Evolutionary conservation across 2,113 vertebrate species (phyloP).

Genomic region (Rafetus swinhoei): DNA sequence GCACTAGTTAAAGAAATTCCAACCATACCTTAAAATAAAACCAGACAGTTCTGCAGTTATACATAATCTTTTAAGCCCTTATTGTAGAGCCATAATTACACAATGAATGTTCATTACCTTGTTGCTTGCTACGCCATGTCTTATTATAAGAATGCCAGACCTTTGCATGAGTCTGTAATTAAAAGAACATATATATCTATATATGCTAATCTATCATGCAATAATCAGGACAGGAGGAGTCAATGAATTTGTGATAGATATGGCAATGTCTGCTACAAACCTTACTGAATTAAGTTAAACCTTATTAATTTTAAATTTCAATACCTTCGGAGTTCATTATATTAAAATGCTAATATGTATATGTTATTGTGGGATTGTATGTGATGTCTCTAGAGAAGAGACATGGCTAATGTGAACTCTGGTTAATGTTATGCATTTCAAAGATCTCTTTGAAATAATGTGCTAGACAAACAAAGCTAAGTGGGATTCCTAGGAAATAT

Average conservation of each 20-base stretch:
- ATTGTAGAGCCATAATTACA: not conserved
- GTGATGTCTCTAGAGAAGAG: not conserved
- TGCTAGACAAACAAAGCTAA: not conserved
- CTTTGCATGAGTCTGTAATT: slow-evolving; percentile 86
- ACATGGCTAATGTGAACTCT: not conserved
- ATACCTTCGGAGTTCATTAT: not conserved
- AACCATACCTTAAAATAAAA: slow-evolving; percentile 81
- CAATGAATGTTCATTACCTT: slow-evolving; percentile 77
- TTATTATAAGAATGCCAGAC: slow-evolving; percentile 92
- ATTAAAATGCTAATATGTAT: not conserved
- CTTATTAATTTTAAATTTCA: not conserved
- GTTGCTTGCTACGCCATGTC: slow-evolving; percentile 87
- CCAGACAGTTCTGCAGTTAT: not conserved
- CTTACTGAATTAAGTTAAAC: not conserved
- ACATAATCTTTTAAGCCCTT: not conserved
- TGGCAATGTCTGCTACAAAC: not conserved
- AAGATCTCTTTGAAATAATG: not conserved
- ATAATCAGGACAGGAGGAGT: not conserved
- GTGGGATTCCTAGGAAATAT: not conserved
- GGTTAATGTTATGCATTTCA: not conserved
- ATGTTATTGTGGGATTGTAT: not conserved
- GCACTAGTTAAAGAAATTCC: slow-evolving; percentile 91
- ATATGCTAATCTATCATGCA: fast-evolving
- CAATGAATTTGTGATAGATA: not conserved
- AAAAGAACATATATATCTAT: not conserved